Evolutionary conservation across 2,113 vertebrate species (phyloP).

Genomic region (Catagonus wagneri): DNA sequence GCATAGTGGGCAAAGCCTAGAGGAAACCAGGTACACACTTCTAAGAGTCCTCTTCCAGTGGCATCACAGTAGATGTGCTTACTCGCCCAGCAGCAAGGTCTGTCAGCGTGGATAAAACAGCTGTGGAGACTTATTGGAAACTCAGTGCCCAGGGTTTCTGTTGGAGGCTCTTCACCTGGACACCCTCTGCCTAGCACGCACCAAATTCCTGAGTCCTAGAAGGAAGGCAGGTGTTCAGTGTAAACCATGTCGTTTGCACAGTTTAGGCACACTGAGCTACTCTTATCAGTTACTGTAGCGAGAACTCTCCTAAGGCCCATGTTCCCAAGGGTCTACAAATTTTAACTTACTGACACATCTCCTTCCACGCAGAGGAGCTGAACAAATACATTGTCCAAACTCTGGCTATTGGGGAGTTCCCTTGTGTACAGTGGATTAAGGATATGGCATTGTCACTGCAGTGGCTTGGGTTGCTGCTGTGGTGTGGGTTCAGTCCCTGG

Average conservation of each 20-base stretch:
- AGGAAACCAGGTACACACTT: neutral
- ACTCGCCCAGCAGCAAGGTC: neutral
- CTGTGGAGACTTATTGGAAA: neutral
- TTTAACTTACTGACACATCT: neutral
- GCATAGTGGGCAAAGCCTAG: neutral
- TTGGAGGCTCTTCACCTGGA: neutral
- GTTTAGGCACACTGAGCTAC: neutral
- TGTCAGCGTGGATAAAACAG: neutral
- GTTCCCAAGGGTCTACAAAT: neutral
- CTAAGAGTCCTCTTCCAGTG: neutral
- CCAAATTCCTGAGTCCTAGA: neutral
- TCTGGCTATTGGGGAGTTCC: neutral
- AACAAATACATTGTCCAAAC: neutral
- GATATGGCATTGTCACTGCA: too few species aligned
- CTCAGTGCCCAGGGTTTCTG: neutral
- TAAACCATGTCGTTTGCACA: neutral
- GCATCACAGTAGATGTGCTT: neutral
- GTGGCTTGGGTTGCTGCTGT: too few species aligned
- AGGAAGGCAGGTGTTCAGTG: neutral
- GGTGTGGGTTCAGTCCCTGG: too few species aligned
- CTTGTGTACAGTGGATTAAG: too few species aligned
- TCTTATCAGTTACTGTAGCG: neutral
- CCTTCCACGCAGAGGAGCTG: neutral
- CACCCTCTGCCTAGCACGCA: neutral
- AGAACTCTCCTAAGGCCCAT: neutral